Evolutionary conservation across 2,113 vertebrate genomes (phyloP).

Genomic region (Synodontis membranacea): DNA sequence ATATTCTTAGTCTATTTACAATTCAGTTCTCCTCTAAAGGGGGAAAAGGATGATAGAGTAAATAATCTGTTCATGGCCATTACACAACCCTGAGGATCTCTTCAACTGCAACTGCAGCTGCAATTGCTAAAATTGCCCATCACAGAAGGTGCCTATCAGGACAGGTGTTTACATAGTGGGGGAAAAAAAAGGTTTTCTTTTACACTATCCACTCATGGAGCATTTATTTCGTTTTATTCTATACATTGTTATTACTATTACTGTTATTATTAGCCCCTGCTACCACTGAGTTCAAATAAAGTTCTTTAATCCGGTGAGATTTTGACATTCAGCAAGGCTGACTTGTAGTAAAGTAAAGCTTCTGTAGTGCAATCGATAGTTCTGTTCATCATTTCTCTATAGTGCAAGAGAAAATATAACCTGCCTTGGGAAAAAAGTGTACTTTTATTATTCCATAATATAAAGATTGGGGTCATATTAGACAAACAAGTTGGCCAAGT

Average conservation of each 20-base stretch:
- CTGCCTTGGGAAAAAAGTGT: too few species aligned
- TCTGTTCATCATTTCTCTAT: neutral
- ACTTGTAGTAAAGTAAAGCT: neutral
- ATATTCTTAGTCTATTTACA: neutral
- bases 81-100: neutral
- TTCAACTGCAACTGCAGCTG: too few species aligned
- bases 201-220: neutral
- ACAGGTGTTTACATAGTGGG: neutral
- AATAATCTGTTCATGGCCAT: neutral
- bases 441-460: too few species aligned
- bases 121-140: neutral
- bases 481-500: too few species aligned
- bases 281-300: neutral
- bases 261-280: neutral
- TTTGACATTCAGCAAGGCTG: neutral
- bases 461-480: too few species aligned
- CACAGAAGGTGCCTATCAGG: too few species aligned
- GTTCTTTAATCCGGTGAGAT: neutral
- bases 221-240: neutral
- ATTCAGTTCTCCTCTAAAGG: neutral
- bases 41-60: neutral
- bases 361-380: neutral
- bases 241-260: neutral
- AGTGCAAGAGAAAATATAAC: too few species aligned
- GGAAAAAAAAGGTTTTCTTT: neutral